Conservation (phyloP, 2,797 vertebrate genomes). For the Ctenopoma multispine region DNA sequence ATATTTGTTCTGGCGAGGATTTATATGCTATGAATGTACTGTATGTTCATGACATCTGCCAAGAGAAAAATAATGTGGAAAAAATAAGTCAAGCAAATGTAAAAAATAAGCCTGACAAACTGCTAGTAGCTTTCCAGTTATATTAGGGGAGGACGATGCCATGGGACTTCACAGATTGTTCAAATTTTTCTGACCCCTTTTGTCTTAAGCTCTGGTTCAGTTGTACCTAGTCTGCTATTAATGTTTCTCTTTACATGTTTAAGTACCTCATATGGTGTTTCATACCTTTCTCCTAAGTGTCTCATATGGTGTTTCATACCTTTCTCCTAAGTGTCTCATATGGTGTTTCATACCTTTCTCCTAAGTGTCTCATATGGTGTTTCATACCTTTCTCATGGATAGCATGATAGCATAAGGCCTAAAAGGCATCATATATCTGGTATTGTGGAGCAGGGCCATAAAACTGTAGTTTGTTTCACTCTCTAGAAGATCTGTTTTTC, state of each 20-base stretch:
- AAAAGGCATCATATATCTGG: constrained; percentile 66
- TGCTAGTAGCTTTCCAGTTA: constrained; percentile 65
- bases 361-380: constrained; percentile 68
- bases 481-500: not conserved
- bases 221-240: constrained; percentile 83
- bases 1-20: constrained; percentile 1
- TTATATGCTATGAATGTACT: not conserved
- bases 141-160: constrained; percentile 65
- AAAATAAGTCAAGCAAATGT: not conserved
- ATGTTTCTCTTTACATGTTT: constrained; percentile 73
- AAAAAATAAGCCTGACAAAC: constrained; percentile 46
- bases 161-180: constrained; percentile 82
- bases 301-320: constrained; percentile 73
- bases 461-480: constrained; percentile 21
- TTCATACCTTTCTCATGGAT: constrained; percentile 72
- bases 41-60: not conserved
- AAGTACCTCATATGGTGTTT: constrained; percentile 74
- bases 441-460: constrained; percentile 41
- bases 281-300: constrained; percentile 64
- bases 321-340: constrained; percentile 65
- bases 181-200: constrained; percentile 75
- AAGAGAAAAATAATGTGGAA: constrained; percentile 10
- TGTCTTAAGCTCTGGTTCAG: constrained; percentile 75
- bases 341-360: constrained; percentile 70
- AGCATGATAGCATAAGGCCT: too few relatives aligned